A percentile compares a stretch with the other conserved stretches of the same genome.
phyloP scores from a whole-genome alignment of 2,797 vertebrate genomes.

The Manis crassicaudata region DNA sequence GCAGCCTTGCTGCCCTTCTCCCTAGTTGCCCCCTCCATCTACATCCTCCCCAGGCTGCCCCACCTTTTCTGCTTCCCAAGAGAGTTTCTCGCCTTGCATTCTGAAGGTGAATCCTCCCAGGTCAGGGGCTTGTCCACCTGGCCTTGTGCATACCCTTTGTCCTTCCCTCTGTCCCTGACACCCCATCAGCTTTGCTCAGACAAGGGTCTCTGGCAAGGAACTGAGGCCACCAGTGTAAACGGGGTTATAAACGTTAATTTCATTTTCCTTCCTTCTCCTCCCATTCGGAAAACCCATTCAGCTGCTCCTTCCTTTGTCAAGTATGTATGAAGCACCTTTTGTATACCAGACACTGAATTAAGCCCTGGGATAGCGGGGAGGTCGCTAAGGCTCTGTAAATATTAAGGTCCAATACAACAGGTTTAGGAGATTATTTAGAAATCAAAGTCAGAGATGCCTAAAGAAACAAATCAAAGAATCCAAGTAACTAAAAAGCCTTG shows the following conservation, averaged over 20 bases:
- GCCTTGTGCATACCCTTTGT: not conserved
- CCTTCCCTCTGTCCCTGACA: not conserved
- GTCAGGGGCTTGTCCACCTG: not conserved
- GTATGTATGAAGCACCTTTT: not conserved
- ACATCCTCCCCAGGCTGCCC: not conserved
- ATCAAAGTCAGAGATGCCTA: not conserved
- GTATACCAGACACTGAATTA: not conserved
- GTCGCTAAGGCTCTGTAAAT: not conserved
- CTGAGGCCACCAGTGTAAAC: not conserved
- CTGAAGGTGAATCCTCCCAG: not conserved
- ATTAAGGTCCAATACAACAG: not conserved
- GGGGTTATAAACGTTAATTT: not conserved
- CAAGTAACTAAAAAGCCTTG: not conserved
- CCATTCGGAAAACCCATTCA: not conserved
- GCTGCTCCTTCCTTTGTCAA: not conserved
- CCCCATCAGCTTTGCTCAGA: not conserved
- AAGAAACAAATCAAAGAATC: not conserved
- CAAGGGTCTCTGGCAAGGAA: not conserved
- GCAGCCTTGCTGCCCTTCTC: not conserved
- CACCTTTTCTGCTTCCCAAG: not conserved
- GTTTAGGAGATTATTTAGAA: not conserved
- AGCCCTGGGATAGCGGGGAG: not conserved
- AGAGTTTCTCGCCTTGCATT: not conserved
- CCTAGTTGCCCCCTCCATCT: not conserved
- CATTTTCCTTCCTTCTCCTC: not conserved